These are phyloP conservation scores for Sebastes goodei DNA, from an alignment of 2,797 vertebrate genomes.

Conservation along the genomic window DNA sequence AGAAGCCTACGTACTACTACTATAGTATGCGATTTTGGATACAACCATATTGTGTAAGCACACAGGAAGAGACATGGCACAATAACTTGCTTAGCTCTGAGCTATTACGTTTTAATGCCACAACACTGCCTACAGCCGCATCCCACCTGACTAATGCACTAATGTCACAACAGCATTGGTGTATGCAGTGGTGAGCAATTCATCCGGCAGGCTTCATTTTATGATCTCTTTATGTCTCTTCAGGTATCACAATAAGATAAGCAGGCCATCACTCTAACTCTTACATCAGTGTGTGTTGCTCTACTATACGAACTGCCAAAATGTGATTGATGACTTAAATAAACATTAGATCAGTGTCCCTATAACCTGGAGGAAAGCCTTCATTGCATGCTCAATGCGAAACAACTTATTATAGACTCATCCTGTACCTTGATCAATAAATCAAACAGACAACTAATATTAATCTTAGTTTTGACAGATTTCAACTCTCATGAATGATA, in stretches of 20 bases:
- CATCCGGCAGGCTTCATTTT: conserved; percentile 31
- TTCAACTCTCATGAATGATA: background rate
- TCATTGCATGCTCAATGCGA: background rate
- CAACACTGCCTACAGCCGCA: background rate
- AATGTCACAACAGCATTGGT: background rate
- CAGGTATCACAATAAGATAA: conserved; percentile 4
- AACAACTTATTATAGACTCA: background rate
- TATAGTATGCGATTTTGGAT: no score
- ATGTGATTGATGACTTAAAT: conserved; percentile 61
- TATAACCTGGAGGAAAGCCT: conserved; percentile 2
- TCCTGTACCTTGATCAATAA: background rate
- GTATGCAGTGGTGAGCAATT: background rate
- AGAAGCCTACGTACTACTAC: no score
- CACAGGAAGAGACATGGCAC: background rate
- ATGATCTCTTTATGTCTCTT: background rate
- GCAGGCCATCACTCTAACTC: conserved; percentile 7
- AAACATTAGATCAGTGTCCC: conserved; percentile 20
- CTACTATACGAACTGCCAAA: background rate
- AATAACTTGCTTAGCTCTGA: background rate
- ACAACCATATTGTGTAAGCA: background rate
- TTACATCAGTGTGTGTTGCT: background rate
- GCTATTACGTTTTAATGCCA: background rate
- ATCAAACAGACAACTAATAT: background rate
- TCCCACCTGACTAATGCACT: conserved; percentile 14
- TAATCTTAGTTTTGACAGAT: background rate